phyloP scores from a whole-genome alignment of 2,888 invertebrate species.

The Xestobium rufovillosum region DNA sequence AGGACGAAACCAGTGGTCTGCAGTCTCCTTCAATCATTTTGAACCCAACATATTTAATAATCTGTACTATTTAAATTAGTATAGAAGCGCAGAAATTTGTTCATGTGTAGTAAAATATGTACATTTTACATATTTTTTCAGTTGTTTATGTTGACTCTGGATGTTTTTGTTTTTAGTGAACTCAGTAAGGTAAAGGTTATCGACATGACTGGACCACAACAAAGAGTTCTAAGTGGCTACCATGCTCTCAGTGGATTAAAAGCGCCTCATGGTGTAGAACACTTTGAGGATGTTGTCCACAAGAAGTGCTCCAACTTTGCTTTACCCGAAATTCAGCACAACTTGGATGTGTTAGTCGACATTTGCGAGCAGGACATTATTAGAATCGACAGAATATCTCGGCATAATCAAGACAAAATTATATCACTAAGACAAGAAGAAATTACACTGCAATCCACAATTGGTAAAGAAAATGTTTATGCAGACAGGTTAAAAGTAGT shows the following conservation, averaged over 20 bases:
- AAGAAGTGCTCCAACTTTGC: conserved; percentile 61
- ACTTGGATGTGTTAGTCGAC: conserved; percentile 83
- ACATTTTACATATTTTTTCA: no score
- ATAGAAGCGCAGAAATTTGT: no score
- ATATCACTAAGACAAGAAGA: conserved; percentile 75
- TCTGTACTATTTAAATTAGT: no score
- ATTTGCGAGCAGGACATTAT: conserved; percentile 95
- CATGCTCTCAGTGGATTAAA: conserved; percentile 74
- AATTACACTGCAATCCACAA: conserved; percentile 56
- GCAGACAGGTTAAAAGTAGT: conserved; percentile 66
- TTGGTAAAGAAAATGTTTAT: conserved; percentile 65
- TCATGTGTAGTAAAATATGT: no score
- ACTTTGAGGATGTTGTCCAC: conserved; percentile 57
- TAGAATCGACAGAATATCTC: conserved; percentile 68
- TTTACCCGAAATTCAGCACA: conserved; percentile 86
- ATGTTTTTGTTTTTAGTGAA: conserved; percentile 44
- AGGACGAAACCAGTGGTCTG: no score
- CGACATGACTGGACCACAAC: conserved; percentile 97
- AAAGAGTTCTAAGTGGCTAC: conserved; percentile 85
- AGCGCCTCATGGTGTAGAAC: conserved; percentile 49
- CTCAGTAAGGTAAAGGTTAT: conserved; percentile 91
- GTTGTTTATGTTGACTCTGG: neutral
- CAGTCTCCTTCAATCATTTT: no score
- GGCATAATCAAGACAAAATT: conserved; percentile 70
- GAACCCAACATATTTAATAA: no score